Evolutionary conservation across 2,113 vertebrate species (phyloP).

Genomic region (Ammodytes marinus): DNA sequence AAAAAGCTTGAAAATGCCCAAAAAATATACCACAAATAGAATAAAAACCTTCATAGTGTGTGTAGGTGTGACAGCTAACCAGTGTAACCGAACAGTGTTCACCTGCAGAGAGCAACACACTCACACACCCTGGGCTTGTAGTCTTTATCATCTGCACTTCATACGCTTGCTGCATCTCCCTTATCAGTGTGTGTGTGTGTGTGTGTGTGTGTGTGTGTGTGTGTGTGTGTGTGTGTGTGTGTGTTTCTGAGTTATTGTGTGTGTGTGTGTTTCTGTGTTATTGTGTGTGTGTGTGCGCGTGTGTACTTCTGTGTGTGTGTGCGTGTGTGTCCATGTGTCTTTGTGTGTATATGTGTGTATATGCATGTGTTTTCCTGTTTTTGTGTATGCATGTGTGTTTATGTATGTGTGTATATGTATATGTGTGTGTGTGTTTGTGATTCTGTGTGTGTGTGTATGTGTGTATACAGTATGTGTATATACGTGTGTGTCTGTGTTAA

Average conservation of each 20-base stretch:
- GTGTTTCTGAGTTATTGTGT: too few species aligned
- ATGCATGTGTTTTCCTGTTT: too few species aligned
- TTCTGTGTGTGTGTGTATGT: constrained; percentile 31
- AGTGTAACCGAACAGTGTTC: constrained; percentile 32
- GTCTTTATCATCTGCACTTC: constrained; percentile 77
- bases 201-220: neutral
- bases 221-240: too few species aligned
- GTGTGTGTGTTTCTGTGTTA: too few species aligned
- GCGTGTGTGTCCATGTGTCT: too few species aligned
- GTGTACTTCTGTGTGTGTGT: too few species aligned
- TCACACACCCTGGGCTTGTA: constrained; percentile 49
- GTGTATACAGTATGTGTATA: constrained; percentile 52
- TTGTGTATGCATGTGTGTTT: too few species aligned
- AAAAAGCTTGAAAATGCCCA: too few species aligned
- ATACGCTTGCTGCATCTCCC: constrained; percentile 66
- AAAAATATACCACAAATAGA: neutral
- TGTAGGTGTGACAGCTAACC: constrained; percentile 36
- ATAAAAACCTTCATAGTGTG: neutral
- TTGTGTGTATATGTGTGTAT: too few species aligned
- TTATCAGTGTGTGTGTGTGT: constrained; percentile 67
- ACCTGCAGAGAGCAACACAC: constrained; percentile 50
- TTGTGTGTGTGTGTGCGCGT: too few species aligned
- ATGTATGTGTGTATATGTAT: constrained; percentile 30
- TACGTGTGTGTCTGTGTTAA: constrained; percentile 62
- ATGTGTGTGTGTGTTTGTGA: constrained; percentile 44